These are phyloP conservation scores for Lutraria lutraria DNA, from an alignment of 2,888 invertebrate species.

Conservation along the genomic window DNA sequence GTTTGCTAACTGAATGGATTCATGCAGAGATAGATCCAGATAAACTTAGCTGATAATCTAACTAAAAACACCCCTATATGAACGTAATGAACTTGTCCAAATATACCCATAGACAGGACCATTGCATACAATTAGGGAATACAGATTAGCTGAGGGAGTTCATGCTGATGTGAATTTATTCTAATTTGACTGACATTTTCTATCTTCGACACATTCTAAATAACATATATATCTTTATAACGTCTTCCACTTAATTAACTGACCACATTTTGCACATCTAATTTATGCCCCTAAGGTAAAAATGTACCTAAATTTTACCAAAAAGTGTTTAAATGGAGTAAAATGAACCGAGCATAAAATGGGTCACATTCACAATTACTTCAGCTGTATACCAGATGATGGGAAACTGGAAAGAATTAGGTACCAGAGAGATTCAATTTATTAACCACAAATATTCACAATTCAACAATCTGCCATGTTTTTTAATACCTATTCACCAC, in stretches of 20 bases:
- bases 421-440: background rate
- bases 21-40: slow-evolving; percentile 5
- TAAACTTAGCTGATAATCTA: background rate
- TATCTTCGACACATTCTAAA: background rate
- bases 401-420: background rate
- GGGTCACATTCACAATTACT: background rate
- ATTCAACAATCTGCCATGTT: background rate
- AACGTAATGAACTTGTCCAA: slow-evolving; percentile 10
- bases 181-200: background rate
- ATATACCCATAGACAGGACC: background rate
- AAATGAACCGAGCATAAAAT: background rate
- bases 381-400: background rate
- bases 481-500: background rate
- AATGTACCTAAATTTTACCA: background rate
- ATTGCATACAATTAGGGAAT: background rate
- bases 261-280: background rate
- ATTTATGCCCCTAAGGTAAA: background rate
- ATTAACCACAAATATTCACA: background rate
- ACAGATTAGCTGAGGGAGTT: background rate
- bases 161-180: background rate
- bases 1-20: slow-evolving; percentile 19
- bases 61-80: slow-evolving; percentile 1
- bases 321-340: background rate
- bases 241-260: background rate
- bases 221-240: background rate